Percentiles rank a stretch among this genome's conserved stretches.
Conservation (phyloP, 2,797 vertebrate species). For the Gambusia yucatana region DNA sequence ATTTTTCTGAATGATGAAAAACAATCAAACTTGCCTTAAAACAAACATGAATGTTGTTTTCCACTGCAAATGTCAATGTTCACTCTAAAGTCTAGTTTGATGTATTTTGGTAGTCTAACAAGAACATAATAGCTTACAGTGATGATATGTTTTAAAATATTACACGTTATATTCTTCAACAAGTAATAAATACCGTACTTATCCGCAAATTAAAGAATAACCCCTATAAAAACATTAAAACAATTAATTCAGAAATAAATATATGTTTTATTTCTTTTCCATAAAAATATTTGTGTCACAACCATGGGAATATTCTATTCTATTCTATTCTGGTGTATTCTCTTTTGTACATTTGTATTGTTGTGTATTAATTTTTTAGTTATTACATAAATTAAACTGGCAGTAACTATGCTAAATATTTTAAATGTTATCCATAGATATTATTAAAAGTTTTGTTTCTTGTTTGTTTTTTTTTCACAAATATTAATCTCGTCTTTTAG, state of each 20-base stretch:
- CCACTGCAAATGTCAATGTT: neutral
- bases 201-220: neutral
- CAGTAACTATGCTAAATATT: neutral
- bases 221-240: neutral
- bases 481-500: neutral
- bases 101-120: neutral
- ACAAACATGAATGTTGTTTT: neutral
- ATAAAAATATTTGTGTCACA: neutral
- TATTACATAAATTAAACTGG: neutral
- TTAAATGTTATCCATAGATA: neutral
- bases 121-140: neutral
- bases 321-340: neutral
- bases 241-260: neutral
- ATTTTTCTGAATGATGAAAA: neutral
- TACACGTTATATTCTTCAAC: neutral
- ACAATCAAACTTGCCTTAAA: neutral
- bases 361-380: neutral
- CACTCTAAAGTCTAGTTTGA: neutral
- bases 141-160: neutral
- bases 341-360: neutral
- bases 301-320: neutral
- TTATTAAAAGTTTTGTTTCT: too few species aligned
- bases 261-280: neutral
- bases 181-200: neutral
- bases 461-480: neutral